phyloP scores from a whole-genome alignment of 2,797 vertebrate genomes.

The Syncerus caffer region DNA sequence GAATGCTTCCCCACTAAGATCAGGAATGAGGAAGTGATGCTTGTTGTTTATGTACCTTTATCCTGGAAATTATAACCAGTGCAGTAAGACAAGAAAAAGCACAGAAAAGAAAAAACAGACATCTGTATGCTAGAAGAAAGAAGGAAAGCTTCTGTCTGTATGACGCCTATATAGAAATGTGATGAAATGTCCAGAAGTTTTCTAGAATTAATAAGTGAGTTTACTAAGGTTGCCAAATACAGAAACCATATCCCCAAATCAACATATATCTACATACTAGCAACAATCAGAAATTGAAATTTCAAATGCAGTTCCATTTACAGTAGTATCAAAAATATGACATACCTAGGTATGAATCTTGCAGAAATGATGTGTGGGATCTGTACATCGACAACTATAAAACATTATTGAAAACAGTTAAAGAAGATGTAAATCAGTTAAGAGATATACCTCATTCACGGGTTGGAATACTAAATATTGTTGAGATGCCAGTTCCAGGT shows the following conservation, averaged over 20 bases:
- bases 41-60: not conserved
- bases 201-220: not conserved
- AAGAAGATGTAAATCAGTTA: not conserved
- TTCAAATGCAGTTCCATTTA: conserved; percentile 22
- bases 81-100: not conserved
- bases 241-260: not conserved
- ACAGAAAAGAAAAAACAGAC: not conserved
- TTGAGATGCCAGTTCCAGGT: not conserved
- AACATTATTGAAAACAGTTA: conserved; percentile 1
- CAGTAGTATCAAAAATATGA: not conserved
- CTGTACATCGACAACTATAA: not conserved
- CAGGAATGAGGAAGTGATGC: not conserved
- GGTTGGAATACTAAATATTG: not conserved
- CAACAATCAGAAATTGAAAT: not conserved
- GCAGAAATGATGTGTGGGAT: not conserved
- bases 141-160: not conserved
- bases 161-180: not conserved
- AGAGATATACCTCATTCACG: not conserved
- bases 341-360: not conserved
- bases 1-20: not conserved
- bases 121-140: not conserved
- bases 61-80: not conserved
- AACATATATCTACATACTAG: not conserved
- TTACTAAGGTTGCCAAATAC: not conserved
- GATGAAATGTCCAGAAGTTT: not conserved